A percentile compares a stretch with the other conserved stretches of the same genome.
These are phyloP conservation scores for Sarcophaga peregrina DNA, from an alignment of 1,140 invertebrate genomes.

Conservation along the genomic window DNA sequence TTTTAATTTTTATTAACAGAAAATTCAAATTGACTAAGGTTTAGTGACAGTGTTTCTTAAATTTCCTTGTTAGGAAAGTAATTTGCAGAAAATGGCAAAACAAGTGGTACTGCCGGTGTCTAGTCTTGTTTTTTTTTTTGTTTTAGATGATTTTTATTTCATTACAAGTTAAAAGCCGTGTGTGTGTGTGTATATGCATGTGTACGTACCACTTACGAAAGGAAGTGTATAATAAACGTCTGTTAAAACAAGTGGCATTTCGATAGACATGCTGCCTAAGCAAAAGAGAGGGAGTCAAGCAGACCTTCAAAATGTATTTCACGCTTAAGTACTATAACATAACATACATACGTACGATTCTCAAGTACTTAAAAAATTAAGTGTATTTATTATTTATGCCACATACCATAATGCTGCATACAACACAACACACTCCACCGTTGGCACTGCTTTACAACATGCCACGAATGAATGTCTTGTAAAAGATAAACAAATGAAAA, in stretches of 20 bases:
- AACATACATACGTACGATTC: not conserved
- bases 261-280: not conserved
- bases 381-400: not conserved
- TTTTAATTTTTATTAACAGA: no score
- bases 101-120: no score
- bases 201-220: not conserved
- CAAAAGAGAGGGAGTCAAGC: not conserved
- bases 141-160: not conserved
- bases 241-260: conserved; percentile 21
- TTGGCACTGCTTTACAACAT: no score
- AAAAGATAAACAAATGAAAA: no score
- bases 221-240: not conserved
- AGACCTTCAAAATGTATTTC: not conserved
- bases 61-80: no score
- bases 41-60: no score
- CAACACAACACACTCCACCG: not conserved
- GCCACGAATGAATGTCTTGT: no score
- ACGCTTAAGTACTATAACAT: not conserved
- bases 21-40: no score
- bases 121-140: no score
- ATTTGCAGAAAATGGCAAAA: no score
- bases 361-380: conserved; percentile 7
- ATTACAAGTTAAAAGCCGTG: not conserved
- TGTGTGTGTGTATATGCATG: no score
- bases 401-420: not conserved